phyloP scores from a whole-genome alignment of 2,888 invertebrate species.

The Macrosiphum euphorbiae region DNA sequence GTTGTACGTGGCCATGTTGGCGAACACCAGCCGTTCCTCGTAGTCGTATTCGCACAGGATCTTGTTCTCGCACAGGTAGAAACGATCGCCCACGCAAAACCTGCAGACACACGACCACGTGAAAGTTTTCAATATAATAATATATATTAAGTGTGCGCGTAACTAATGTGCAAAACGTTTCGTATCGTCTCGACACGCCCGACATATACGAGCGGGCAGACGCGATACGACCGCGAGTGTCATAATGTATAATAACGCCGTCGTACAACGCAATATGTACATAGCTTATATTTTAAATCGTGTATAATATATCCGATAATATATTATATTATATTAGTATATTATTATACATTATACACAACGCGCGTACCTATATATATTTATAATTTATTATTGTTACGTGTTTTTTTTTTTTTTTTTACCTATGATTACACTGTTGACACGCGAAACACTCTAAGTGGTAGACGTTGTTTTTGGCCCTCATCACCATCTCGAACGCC shows the following conservation, averaged over 20 bases:
- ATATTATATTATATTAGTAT: neutral
- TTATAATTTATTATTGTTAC: conserved; percentile 16
- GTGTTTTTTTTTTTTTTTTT: conserved; percentile 68
- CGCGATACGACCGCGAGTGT: neutral
- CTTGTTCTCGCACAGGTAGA: conserved; percentile 93
- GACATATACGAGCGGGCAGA: neutral
- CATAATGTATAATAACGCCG: neutral
- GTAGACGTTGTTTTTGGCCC: conserved; percentile 91
- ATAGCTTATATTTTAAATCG: neutral
- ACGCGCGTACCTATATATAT: neutral
- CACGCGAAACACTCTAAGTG: conserved; percentile 95
- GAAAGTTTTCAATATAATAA: neutral
- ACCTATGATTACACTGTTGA: conserved; percentile 96
- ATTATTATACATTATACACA: neutral
- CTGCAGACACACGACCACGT: conserved; percentile 71
- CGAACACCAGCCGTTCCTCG: conserved; percentile 91
- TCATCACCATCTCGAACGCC: conserved; percentile 96
- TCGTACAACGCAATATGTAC: neutral
- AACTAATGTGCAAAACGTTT: conserved; percentile 9
- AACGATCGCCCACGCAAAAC: conserved; percentile 95
- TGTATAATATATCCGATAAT: neutral
- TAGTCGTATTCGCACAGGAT: conserved; percentile 95
- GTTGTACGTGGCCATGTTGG: conserved; percentile 86
- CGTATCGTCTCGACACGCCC: neutral
- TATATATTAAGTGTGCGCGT: neutral